A percentile compares a stretch with the other conserved stretches of the same genome.
phyloP scores from a whole-genome alignment of 2,797 vertebrate species.

The Ataeniobius toweri region DNA sequence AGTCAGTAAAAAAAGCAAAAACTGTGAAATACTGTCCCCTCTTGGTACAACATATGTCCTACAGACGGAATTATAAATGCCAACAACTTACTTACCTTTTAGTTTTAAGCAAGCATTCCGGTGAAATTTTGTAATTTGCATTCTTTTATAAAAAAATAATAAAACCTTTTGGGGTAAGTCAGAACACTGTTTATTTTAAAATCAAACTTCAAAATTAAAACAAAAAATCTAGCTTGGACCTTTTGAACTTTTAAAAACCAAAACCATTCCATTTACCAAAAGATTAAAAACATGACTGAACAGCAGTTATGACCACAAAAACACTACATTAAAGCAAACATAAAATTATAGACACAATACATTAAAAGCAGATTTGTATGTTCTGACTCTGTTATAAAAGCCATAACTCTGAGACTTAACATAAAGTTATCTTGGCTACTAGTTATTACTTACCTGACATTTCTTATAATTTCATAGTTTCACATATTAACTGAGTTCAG shows the following conservation, averaged over 20 bases:
- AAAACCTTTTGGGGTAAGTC: slow-evolving; percentile 41
- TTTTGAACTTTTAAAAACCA: slow-evolving; percentile 52
- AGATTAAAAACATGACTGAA: slow-evolving; percentile 66
- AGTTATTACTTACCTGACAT: slow-evolving; percentile 38
- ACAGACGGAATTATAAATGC: slow-evolving; percentile 3
- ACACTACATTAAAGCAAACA: slow-evolving; percentile 57
- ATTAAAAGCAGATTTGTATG: slow-evolving; percentile 61
- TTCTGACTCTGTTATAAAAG: slow-evolving; percentile 41
- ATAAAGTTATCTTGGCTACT: slow-evolving; percentile 38
- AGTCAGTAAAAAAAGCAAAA: slow-evolving; percentile 16
- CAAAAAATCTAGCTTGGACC: slow-evolving; percentile 47
- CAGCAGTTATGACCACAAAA: slow-evolving; percentile 72
- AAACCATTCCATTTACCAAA: slow-evolving; percentile 58
- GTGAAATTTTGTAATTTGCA: not conserved
- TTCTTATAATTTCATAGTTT: slow-evolving; percentile 39
- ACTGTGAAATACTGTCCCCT: slow-evolving; percentile 72
- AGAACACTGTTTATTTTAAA: slow-evolving; percentile 70
- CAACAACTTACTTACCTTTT: not conserved
- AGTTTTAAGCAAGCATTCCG: not conserved
- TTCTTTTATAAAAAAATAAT: not conserved
- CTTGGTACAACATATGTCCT: slow-evolving; percentile 35
- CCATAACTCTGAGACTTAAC: slow-evolving; percentile 56
- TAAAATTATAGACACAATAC: slow-evolving; percentile 49
- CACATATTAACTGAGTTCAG: slow-evolving; percentile 47
- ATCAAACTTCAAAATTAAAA: slow-evolving; percentile 60